phyloP scores from a whole-genome alignment of 2,888 invertebrate species.

The Ochropleura leucogaster region DNA sequence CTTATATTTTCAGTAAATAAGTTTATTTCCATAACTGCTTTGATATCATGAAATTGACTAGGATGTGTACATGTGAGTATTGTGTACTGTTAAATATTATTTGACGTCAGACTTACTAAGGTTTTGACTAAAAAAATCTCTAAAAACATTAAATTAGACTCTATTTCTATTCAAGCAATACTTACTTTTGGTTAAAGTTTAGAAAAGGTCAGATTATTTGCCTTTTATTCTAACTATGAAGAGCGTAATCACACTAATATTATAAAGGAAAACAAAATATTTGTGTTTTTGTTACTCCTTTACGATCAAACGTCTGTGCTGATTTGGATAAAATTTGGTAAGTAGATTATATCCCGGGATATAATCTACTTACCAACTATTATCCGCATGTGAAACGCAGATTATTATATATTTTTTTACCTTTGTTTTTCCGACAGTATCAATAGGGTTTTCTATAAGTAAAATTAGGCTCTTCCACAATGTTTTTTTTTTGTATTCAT shows the following conservation, averaged over 20 bases:
- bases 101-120: background rate
- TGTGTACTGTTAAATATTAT: background rate
- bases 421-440: background rate
- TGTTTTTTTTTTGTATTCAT: background rate
- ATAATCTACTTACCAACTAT: too few species aligned
- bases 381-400: too few species aligned
- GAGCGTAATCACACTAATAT: too few species aligned
- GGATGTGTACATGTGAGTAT: too few species aligned
- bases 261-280: too few species aligned
- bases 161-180: too few species aligned
- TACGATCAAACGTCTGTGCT: too few species aligned
- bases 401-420: too few species aligned
- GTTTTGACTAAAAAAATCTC: background rate
- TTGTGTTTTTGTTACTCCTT: too few species aligned
- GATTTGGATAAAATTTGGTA: too few species aligned
- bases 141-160: background rate
- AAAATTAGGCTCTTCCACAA: background rate
- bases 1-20: slow-evolving; percentile 2
- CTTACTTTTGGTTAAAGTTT: background rate
- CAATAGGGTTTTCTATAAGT: background rate
- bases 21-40: slow-evolving; percentile 2
- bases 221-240: background rate
- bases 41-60: background rate
- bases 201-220: background rate
- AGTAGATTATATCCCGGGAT: too few species aligned